phyloP scores from a whole-genome alignment of 2,797 vertebrate species.

The Oreortyx pictus region DNA sequence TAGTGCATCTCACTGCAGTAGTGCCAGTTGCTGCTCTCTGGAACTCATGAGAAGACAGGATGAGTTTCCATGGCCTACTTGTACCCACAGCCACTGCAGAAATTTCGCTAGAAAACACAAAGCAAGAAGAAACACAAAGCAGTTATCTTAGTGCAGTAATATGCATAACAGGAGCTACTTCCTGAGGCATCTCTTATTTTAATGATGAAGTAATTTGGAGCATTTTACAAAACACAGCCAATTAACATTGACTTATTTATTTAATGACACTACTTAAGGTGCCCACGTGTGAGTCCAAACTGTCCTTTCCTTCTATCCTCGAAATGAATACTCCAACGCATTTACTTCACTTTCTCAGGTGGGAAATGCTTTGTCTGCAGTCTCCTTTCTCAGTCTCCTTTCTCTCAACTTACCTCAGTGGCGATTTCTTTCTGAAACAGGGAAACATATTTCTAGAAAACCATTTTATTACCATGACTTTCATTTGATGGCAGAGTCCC shows the following conservation, averaged over 20 bases:
- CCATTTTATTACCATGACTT: neutral
- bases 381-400: neutral
- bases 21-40: neutral
- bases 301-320: neutral
- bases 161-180: slow-evolving; percentile 1
- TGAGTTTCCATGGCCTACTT: neutral
- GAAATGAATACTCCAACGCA: neutral
- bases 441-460: neutral
- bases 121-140: neutral
- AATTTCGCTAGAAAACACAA: neutral
- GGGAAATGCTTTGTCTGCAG: neutral
- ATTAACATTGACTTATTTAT: neutral
- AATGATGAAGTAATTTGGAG: slow-evolving; percentile 27
- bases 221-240: slow-evolving; percentile 39
- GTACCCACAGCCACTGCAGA: neutral
- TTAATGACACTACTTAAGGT: neutral
- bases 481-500: no score
- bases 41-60: neutral
- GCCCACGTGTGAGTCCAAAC: neutral
- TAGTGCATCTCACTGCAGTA: no score
- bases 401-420: neutral
- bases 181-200: slow-evolving; percentile 20
- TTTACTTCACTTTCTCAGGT: neutral
- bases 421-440: neutral
- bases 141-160: slow-evolving; percentile 12